Base-by-base conservation (phyloP, 2,888 invertebrate genomes). In the Eledone cirrhosa region DNA sequence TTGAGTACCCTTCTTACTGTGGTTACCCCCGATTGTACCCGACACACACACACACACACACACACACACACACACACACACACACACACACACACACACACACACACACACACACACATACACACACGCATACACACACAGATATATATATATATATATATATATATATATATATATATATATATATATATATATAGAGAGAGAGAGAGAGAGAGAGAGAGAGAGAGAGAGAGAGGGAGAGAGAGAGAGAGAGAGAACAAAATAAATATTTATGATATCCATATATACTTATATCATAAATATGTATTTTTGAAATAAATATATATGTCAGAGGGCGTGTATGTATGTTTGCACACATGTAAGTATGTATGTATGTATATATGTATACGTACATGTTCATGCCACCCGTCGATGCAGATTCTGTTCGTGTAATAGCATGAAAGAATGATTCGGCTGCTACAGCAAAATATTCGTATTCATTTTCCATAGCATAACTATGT, bases 371-470 rank as follows among this genome's bases (percentile, higher is more conserved):
- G n/a, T n/a, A n/a, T n/a, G n/a, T n/a, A n/a, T n/a, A n/a, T 41
- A 41, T 3, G 41, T 41, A 41, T 41, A 41, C 76, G 3, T 76
- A 76, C 76, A 76, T 48, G 29, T 76, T 76, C 76, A 76, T 47
- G n/a, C 76, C 76, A 22, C 76, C 76, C 1, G 76, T 48, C 13
- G 47, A 31, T 4, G 16, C 22, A 11, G 72, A 22, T 47, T 76
- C 76, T 24, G n/a, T 76, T 29, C 76, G 33, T 8, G 47, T 76
- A 47, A 48, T 27, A 24, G 24, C 76, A 24, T 48, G 24, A 48
- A 76, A 76, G 76, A 76, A 76, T 14, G 76, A n/a, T 47, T 76
- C 76, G 16, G 76, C 27, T 11, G 76, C 76, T 11, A 48, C 48
- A 48, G 76, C 76, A 14, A 47, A 76, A 33, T 76, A 76, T 76